Evolutionary conservation across 2,888 invertebrate genomes (phyloP).

Genomic region (Melanchra persicariae): DNA sequence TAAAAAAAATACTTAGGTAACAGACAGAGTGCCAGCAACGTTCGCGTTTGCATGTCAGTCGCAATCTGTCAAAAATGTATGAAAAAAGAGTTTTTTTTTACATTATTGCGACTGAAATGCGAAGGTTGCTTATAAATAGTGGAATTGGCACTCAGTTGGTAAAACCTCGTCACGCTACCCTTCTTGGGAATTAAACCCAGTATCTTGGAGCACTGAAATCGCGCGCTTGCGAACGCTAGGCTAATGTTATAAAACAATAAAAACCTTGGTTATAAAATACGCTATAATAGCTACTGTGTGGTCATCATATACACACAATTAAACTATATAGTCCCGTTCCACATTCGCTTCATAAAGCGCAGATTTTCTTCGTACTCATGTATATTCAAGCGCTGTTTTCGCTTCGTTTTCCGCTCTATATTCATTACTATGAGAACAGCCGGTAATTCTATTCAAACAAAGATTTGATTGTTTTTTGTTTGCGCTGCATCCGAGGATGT

Average conservation of each 20-base stretch:
- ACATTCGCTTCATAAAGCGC: conserved; percentile 47
- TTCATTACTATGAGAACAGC: conserved; percentile 39
- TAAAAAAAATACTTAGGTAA: neutral
- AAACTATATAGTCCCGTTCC: conserved; percentile 46
- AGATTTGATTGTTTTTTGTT: conserved; percentile 42
- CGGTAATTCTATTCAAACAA: conserved; percentile 50
- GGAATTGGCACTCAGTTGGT: no score
- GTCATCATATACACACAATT: conserved; percentile 41
- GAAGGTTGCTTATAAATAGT: no score
- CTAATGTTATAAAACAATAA: neutral
- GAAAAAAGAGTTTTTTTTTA: no score
- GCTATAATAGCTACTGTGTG: conserved; percentile 6
- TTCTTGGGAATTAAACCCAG: neutral
- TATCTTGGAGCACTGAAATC: neutral
- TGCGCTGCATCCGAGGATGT: conserved; percentile 15
- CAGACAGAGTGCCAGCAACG: no score
- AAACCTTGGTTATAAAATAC: neutral
- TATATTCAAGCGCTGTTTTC: conserved; percentile 57
- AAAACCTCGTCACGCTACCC: neutral
- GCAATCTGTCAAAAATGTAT: no score
- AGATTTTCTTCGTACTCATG: conserved; percentile 32
- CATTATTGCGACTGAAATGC: no score
- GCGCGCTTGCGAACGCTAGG: neutral
- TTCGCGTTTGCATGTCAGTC: no score
- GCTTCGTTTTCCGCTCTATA: conserved; percentile 40